These are phyloP conservation scores for Lethenteron camtschaticum DNA, from an alignment of 2,113 vertebrate species.

Conservation along the genomic window DNA sequence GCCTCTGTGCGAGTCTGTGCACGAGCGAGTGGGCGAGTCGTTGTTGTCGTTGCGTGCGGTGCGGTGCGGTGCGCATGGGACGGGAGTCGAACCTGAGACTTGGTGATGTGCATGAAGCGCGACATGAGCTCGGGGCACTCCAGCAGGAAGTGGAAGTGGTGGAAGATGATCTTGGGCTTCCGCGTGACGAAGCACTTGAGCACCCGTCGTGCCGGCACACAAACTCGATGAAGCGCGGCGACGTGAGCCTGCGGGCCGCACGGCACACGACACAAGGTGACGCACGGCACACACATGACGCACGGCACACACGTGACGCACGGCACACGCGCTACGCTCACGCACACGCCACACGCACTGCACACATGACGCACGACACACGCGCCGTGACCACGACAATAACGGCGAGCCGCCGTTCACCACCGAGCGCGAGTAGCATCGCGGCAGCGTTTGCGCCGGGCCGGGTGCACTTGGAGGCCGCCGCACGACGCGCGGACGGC, in stretches of 20 bases:
- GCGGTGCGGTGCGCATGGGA: not conserved
- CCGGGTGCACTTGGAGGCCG: no score
- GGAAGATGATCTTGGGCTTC: constrained; percentile 98
- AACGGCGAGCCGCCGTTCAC: no score
- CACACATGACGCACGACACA: no score
- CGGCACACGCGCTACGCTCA: no score
- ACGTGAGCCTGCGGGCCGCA: constrained; percentile 51
- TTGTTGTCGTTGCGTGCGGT: not conserved
- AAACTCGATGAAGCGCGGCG: constrained; percentile 89
- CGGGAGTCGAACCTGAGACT: constrained; percentile 50
- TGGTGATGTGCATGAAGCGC: constrained; percentile 98
- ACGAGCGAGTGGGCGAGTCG: not conserved
- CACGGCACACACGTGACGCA: no score
- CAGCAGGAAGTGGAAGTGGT: constrained; percentile 93
- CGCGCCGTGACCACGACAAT: no score
- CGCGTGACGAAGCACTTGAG: constrained; percentile 94
- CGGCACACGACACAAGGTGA: no score
- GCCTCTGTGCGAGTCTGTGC: not conserved
- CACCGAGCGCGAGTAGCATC: no score
- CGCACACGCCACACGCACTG: no score
- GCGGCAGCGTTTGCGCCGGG: no score
- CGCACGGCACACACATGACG: no score
- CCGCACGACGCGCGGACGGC: no score
- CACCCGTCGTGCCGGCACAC: constrained; percentile 93
- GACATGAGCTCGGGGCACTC: constrained; percentile 98